phyloP scores from a whole-genome alignment of 2,113 vertebrate species.

The Colius striatus region DNA sequence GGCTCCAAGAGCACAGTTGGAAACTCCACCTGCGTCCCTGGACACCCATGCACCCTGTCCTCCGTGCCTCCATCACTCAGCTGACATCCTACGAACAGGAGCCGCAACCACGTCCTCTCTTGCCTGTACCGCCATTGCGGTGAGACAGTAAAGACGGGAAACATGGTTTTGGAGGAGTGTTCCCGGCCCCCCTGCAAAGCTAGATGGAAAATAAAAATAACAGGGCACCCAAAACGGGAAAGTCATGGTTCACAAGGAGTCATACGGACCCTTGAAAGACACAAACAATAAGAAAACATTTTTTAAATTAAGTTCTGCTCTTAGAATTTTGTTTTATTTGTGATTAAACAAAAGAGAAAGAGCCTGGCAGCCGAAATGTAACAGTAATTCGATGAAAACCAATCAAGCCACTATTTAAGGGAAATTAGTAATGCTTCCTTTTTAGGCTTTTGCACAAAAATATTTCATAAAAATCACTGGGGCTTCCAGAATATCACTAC shows the following conservation, averaged over 20 bases:
- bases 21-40: no score
- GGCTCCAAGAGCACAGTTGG: not conserved
- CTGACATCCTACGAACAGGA: rapidly evolving
- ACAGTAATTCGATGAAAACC: not conserved
- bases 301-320: not conserved
- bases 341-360: not conserved
- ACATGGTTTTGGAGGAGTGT: not conserved
- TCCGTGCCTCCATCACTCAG: rapidly evolving
- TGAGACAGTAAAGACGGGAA: not conserved
- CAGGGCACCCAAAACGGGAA: rapidly evolving
- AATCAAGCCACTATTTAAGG: not conserved
- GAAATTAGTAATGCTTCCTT: not conserved
- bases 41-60: not conserved
- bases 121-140: not conserved
- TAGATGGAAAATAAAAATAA: not conserved
- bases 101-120: not conserved
- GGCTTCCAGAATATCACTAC: not conserved
- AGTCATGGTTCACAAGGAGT: not conserved
- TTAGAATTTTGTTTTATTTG: not conserved
- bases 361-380: not conserved
- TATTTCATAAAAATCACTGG: not conserved
- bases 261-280: not conserved
- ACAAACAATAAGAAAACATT: rapidly evolving
- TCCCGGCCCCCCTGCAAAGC: not conserved
- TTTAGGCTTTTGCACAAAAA: not conserved